Base-by-base conservation (phyloP, 2,888 invertebrate genomes). In the Oscheius sp. region DNA sequence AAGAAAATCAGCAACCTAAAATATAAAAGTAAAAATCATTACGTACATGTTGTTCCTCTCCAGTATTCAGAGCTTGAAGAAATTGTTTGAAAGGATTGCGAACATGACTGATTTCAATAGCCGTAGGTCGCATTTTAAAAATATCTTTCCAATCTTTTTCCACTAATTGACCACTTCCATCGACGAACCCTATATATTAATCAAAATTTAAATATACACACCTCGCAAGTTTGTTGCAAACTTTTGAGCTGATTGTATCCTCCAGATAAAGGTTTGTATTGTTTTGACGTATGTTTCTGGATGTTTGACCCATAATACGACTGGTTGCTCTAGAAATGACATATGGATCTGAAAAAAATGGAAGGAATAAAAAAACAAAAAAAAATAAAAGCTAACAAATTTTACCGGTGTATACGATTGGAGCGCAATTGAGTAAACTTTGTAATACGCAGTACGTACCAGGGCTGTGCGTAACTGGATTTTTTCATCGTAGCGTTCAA, bases 221-320 rank as follows among this genome's bases (percentile, higher is more conserved):
- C 77, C 77, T 47, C 67, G 57, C 12, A 68, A 32, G 45, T 74
- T 76, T 49, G 72, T 72, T 33, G 72, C 75, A 44, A 78, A 67
- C 36, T 75, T 74, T 6, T 68, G 62, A 0, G 71, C 68, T 12
- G 71, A 65, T 57, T 78, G 74, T 33, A 75, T 71, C 5, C 78
- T 71, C 33, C 75, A 68, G 14, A 69, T 69, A 1, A 69, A 67
- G 38, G 69, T 64, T 30, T 66, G 68, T 41, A 71, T 64, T n/a
- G 41, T 67, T 30, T 66, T 67, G 24, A 75, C 75, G 30, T 75
- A 71, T 26, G 67, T 33, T 17, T 54, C 54, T 20, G 33, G 54
- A 24, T 54, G 20, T 20, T 33, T 54, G 3, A 33, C 54, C 54
- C 54, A 54, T 36, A 54, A 32, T 12, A 54, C 17, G 6, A 54